Base-by-base conservation (phyloP, 2,888 invertebrate genomes). In the Camptogramma bilineatum region DNA sequence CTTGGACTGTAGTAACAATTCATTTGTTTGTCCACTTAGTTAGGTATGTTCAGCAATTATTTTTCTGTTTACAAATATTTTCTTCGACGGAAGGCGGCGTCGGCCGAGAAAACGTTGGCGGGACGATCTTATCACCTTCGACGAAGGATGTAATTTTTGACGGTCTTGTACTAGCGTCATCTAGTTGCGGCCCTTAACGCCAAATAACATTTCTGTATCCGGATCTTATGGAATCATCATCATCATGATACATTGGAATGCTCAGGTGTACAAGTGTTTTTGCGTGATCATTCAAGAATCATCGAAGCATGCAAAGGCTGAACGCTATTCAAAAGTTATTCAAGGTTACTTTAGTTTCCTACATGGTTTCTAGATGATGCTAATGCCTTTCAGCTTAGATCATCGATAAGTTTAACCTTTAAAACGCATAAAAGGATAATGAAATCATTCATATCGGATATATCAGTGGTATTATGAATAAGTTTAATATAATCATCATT, bases 341-440 rank as follows among this genome's bases (percentile, higher is more conserved):
- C 84, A 86, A 87, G 85, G 86, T 73, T 65, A 71, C 75, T 74
- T 75, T 73, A 73, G 73, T 76, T 82, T 81, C 78, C 76, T 81
- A 74, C 68, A 72, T 75, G 70, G 75, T 70, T 81, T 65, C 28
- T 54, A 57, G 55, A 56, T 65, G 75, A 63, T 56, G 62, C 57
- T 56, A 68, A 28, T 50, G 52, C 44, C 51, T 62, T 13, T 61
- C n/a, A 31, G 48, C 52, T 65, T 65, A 59, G 55, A 55, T 64
- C 64, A 67, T 63, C 17, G 47, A 48, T 64, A 54, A 54, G 47
- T 42, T 18, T 46, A 51, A 60, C 52, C 28, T 60, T 48, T 24
- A 24, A 13, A 17, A 10, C 10, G 2, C 53, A 16, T 21, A 56
- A 62, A 16, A 62, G 46, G 62, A 51, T 51, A 55, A 39, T 10